These are phyloP conservation scores for Cephus spinipes DNA, from an alignment of 2,888 invertebrate species.

Conservation along the genomic window DNA sequence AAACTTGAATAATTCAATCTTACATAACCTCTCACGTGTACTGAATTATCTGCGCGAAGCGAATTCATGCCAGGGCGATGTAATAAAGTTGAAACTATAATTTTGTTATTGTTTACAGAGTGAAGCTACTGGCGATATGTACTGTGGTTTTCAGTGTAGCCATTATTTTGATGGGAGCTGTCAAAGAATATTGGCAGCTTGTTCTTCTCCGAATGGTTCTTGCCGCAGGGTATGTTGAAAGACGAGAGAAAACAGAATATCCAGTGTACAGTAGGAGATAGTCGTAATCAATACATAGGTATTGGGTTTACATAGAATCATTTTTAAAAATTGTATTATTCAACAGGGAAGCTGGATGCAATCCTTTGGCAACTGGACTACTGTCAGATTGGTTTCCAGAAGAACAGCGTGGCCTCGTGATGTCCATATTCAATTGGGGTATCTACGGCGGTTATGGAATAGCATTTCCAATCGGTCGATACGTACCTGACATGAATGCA, in stretches of 20 bases:
- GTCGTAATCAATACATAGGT: not conserved
- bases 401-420: slow-evolving; percentile 85
- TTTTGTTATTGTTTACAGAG: slow-evolving; percentile 70
- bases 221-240: slow-evolving; percentile 77
- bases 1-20: not conserved
- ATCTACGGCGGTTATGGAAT: slow-evolving; percentile 95
- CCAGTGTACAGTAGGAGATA: not conserved
- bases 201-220: slow-evolving; percentile 86
- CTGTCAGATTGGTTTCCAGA: slow-evolving; percentile 85
- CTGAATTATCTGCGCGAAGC: not conserved
- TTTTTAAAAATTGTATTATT: not conserved
- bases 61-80: not conserved
- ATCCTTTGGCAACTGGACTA: slow-evolving; percentile 87
- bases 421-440: slow-evolving; percentile 96
- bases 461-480: slow-evolving; percentile 91
- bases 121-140: slow-evolving; percentile 80
- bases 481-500: slow-evolving; percentile 80
- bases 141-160: slow-evolving; percentile 85
- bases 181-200: slow-evolving; percentile 90
- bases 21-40: not conserved
- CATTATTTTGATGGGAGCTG: slow-evolving; percentile 86
- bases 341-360: slow-evolving; percentile 84
- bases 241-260: not conserved
- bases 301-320: not conserved
- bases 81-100: not conserved